These are phyloP conservation scores for Holotrichia oblita DNA, from an alignment of 1,140 invertebrate species.

Conservation along the genomic window DNA sequence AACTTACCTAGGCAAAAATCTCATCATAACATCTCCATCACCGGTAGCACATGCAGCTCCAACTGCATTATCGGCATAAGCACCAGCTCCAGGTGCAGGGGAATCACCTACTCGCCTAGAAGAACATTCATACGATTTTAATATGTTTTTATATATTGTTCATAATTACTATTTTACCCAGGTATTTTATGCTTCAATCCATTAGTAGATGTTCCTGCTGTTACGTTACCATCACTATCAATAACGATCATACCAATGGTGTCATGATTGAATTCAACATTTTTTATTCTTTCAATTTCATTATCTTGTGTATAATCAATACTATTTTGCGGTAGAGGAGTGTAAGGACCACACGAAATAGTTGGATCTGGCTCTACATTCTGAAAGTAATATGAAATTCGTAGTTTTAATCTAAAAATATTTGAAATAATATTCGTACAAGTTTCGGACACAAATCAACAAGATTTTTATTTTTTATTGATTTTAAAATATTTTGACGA, in stretches of 20 bases:
- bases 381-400: too few species aligned
- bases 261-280: conserved; percentile 82
- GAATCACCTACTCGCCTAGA: conserved; percentile 91
- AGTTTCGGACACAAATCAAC: too few species aligned
- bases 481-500: too few species aligned
- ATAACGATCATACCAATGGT: conserved; percentile 97
- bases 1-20: conserved; percentile 88
- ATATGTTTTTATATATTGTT: neutral
- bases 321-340: conserved; percentile 55
- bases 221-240: conserved; percentile 80
- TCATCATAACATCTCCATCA: conserved; percentile 97
- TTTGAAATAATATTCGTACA: too few species aligned
- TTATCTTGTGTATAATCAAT: conserved; percentile 45
- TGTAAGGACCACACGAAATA: conserved; percentile 90
- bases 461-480: too few species aligned
- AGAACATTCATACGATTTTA: neutral
- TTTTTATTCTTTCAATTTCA: conserved; percentile 50
- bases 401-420: too few species aligned
- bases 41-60: conserved; percentile 95
- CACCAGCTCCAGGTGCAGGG: conserved; percentile 92
- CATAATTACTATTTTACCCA: conserved; percentile 68
- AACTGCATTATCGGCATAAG: conserved; percentile 89
- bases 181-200: conserved; percentile 94
- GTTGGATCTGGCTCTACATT: conserved; percentile 89
- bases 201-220: conserved; percentile 96